Evolutionary conservation across 2,888 invertebrate species (phyloP).

Genomic region (Odontocolon sp.): DNA sequence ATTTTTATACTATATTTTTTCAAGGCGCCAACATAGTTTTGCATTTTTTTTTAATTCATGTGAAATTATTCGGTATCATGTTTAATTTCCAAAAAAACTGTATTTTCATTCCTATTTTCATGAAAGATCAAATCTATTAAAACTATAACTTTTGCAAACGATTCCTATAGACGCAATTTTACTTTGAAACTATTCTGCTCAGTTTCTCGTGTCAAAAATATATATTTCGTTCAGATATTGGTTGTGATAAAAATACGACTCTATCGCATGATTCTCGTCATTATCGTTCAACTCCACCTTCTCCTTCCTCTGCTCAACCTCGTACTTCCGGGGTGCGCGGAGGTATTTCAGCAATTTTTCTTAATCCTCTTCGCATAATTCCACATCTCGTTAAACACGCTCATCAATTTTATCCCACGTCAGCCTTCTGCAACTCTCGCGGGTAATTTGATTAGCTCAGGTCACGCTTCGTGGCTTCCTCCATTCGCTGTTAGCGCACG

Average conservation of each 20-base stretch:
- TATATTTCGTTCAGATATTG: not conserved
- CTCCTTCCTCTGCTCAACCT: constrained; percentile 12
- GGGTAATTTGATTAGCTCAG: constrained; percentile 65
- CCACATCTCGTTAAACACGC: constrained; percentile 71
- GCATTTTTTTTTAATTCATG: not conserved
- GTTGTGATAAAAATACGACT: constrained; percentile 13
- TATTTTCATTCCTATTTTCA: not conserved
- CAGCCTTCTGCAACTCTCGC: constrained; percentile 64
- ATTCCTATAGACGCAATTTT: not conserved
- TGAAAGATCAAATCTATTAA: no score
- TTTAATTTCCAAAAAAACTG: not conserved
- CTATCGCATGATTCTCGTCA: constrained; percentile 39
- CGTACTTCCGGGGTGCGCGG: constrained; percentile 6
- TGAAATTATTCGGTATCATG: not conserved
- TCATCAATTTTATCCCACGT: constrained; percentile 67
- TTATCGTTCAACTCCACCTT: constrained; percentile 37
- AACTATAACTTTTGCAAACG: no score
- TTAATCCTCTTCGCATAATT: constrained; percentile 65
- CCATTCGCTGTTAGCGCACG: constrained; percentile 20
- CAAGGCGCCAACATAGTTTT: no score
- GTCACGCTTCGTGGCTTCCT: constrained; percentile 62
- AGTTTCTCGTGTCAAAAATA: not conserved
- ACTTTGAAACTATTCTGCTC: not conserved
- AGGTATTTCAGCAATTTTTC: constrained; percentile 57
- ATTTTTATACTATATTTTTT: not conserved